A percentile compares a stretch with the other conserved stretches of the same genome.
phyloP scores from a whole-genome alignment of 2,888 invertebrate genomes.

The Lordiphosa fenestrarum region DNA sequence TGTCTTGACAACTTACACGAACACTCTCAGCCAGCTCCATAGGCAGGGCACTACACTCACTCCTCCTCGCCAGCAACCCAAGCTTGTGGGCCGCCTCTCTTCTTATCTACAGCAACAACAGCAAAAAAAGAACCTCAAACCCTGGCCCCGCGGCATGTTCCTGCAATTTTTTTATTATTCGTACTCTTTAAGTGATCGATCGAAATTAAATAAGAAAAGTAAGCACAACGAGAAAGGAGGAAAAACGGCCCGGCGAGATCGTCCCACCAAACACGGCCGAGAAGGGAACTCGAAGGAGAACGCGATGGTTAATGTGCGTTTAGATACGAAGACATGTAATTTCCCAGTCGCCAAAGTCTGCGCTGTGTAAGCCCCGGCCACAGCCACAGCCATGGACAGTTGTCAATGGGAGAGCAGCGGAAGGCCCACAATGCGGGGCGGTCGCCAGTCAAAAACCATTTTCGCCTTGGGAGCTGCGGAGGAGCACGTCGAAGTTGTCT shows the following conservation, averaged over 20 bases:
- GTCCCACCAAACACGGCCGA: not conserved
- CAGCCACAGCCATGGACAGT: slow-evolving; percentile 41
- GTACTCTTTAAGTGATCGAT: slow-evolving; percentile 70
- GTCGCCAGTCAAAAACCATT: slow-evolving; percentile 18
- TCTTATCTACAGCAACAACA: slow-evolving; percentile 27
- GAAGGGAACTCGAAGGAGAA: slow-evolving; percentile 37
- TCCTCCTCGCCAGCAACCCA: not conserved
- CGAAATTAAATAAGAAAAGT: slow-evolving; percentile 71
- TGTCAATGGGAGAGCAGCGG: slow-evolving; percentile 48
- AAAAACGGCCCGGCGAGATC: slow-evolving; percentile 39
- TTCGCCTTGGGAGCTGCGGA: slow-evolving; percentile 35
- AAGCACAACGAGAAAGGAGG: slow-evolving; percentile 44
- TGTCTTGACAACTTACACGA: slow-evolving; percentile 10
- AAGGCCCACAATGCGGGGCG: slow-evolving; percentile 33
- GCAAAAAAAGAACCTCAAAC: slow-evolving; percentile 20
- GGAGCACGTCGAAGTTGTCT: slow-evolving; percentile 27
- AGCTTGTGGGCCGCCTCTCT: slow-evolving; percentile 28
- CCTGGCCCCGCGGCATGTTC: slow-evolving; percentile 55
- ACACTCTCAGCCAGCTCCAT: slow-evolving; percentile 1
- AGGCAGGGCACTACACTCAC: not conserved
- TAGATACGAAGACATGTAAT: slow-evolving; percentile 73
- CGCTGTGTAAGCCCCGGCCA: slow-evolving; percentile 6
- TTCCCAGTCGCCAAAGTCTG: slow-evolving; percentile 29
- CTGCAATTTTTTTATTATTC: slow-evolving; percentile 69
- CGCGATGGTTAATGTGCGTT: slow-evolving; percentile 74